phyloP scores from a whole-genome alignment of 1,140 invertebrate species.

The Sipha flava region DNA sequence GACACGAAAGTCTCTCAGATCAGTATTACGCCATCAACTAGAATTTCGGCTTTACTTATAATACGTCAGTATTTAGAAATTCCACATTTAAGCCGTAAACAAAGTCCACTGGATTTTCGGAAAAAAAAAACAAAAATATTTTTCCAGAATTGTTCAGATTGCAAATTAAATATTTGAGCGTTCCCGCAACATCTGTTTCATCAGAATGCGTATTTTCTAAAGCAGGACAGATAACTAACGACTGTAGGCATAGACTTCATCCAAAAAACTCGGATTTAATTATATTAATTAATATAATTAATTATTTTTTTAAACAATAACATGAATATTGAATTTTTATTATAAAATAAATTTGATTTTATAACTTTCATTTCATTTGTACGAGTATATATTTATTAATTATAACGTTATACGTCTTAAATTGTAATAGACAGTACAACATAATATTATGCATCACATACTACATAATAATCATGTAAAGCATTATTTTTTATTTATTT shows the following conservation, averaged over 20 bases:
- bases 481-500: background rate
- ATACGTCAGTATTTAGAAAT: background rate
- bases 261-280: background rate
- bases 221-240: constrained; percentile 35
- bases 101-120: background rate
- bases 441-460: no score
- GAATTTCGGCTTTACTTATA: background rate
- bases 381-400: no score
- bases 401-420: no score
- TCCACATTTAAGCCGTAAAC: background rate
- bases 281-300: background rate
- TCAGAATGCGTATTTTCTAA: constrained; percentile 44
- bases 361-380: no score
- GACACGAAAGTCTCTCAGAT: background rate
- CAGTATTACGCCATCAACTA: background rate
- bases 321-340: background rate
- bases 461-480: no score
- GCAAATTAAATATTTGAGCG: constrained; percentile 38
- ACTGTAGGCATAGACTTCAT: constrained; percentile 28
- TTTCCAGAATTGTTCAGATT: background rate
- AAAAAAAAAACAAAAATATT: background rate
- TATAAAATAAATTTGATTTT: background rate
- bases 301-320: background rate
- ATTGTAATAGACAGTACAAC: no score
- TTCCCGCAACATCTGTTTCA: constrained; percentile 43